Evolutionary conservation across 2,888 invertebrate species (phyloP).

Genomic region (Drosophila nr. medialis): DNA sequence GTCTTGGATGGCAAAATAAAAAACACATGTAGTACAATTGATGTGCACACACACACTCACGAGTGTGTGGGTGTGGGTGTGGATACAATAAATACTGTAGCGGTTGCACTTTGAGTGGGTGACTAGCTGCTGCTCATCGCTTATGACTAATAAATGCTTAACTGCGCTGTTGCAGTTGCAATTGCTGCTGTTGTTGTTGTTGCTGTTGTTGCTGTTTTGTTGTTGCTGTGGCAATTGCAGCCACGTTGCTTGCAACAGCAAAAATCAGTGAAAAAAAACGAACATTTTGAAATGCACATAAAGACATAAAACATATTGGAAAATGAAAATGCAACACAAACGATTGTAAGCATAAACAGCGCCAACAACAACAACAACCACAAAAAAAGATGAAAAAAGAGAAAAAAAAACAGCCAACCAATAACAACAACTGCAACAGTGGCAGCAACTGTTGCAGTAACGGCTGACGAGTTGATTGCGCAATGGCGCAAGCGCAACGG

Average conservation of each 20-base stretch:
- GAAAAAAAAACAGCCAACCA: constrained; percentile 6
- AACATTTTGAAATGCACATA: constrained; percentile 56
- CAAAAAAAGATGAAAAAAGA: background rate
- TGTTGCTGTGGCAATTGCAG: constrained; percentile 38
- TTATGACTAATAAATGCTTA: constrained; percentile 51
- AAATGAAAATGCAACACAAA: constrained; percentile 63
- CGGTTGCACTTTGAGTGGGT: constrained; percentile 39
- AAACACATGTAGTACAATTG: constrained; percentile 58
- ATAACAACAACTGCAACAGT: constrained; percentile 11
- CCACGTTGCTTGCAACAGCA: constrained; percentile 52
- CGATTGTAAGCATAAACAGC: constrained; percentile 49
- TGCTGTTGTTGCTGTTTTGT: constrained; percentile 26
- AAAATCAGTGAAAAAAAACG: constrained; percentile 38
- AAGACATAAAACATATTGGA: constrained; percentile 64
- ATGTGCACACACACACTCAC: constrained; percentile 23
- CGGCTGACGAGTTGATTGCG: constrained; percentile 35
- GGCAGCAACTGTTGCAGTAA: constrained; percentile 45
- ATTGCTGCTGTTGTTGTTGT: constrained; percentile 3
- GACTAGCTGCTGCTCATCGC: constrained; percentile 42
- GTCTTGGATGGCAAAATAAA: constrained; percentile 24
- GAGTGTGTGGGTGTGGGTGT: constrained; percentile 9
- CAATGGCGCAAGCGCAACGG: constrained; percentile 51
- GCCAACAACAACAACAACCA: constrained; percentile 4
- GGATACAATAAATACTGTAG: constrained; percentile 2
- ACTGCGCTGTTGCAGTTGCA: constrained; percentile 28